Evolutionary conservation across 1,140 invertebrate genomes (phyloP).

Genomic region (Wasmannia auropunctata): DNA sequence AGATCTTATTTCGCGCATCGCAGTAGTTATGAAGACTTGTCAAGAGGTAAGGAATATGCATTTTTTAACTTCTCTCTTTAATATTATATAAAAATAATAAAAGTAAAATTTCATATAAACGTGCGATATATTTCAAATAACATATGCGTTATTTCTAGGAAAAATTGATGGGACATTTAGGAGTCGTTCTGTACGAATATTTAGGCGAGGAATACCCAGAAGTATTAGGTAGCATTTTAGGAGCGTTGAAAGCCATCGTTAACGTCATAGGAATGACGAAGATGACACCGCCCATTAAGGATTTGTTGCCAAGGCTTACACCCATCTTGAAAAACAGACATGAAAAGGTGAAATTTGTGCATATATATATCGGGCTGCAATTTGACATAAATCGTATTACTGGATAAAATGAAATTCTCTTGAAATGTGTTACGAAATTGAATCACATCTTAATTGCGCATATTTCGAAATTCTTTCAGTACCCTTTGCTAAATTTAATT

Average conservation of each 20-base stretch:
- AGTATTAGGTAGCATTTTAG: conserved; percentile 98
- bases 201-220: conserved; percentile 99
- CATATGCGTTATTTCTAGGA: no score
- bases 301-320: conserved; percentile 97
- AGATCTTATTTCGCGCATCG: conserved; percentile 99
- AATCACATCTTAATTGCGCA: conserved; percentile 66
- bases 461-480: neutral
- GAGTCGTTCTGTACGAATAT: conserved; percentile 99
- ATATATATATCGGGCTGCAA: neutral
- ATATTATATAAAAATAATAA: neutral
- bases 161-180: conserved; percentile 99
- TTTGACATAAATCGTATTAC: conserved; percentile 33
- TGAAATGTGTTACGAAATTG: conserved; percentile 5
- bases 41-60: conserved; percentile 90
- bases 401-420: conserved; percentile 1
- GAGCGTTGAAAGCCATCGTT: conserved; percentile 99
- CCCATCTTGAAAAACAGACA: conserved; percentile 98
- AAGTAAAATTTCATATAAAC: conserved; percentile 2
- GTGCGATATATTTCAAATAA: no score
- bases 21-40: conserved; percentile 99
- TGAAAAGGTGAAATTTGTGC: conserved; percentile 85
- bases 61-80: conserved; percentile 23
- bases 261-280: conserved; percentile 99
- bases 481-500: neutral
- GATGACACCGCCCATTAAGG: conserved; percentile 99